These are phyloP conservation scores for Parapsyche elsis DNA, from an alignment of 1,140 invertebrate species.

Conservation along the genomic window DNA sequence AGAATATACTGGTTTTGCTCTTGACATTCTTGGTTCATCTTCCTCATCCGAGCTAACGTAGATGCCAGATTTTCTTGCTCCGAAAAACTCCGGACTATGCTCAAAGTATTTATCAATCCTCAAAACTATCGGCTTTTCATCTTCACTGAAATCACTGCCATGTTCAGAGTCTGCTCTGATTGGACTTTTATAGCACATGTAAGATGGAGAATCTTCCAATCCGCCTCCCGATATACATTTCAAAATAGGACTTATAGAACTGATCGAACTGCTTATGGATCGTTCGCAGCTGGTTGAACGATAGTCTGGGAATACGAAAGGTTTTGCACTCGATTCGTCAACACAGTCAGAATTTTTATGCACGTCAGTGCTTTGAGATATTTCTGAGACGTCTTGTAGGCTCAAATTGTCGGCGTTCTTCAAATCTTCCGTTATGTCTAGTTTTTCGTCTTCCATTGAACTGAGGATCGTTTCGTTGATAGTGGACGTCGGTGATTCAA, in stretches of 20 bases:
- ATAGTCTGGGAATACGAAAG: constrained; percentile 42
- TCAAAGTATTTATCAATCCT: constrained; percentile 69
- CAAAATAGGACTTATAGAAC: constrained; percentile 52
- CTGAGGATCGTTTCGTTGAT: background rate
- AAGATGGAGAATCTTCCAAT: constrained; percentile 48
- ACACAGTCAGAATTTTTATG: constrained; percentile 22
- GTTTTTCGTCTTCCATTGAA: background rate
- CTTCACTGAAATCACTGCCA: constrained; percentile 65
- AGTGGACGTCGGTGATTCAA: background rate
- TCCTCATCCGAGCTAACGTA: constrained; percentile 55
- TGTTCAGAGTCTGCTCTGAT: constrained; percentile 62
- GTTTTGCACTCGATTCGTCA: constrained; percentile 41
- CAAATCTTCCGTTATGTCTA: background rate
- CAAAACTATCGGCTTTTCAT: constrained; percentile 65
- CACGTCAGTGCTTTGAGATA: background rate
- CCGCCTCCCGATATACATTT: constrained; percentile 25
- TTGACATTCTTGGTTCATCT: constrained; percentile 36
- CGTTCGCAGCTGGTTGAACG: constrained; percentile 52
- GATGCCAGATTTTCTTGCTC: constrained; percentile 60
- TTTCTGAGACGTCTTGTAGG: constrained; percentile 5
- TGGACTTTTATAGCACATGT: constrained; percentile 62
- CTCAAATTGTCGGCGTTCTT: constrained; percentile 8
- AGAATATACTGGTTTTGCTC: constrained; percentile 22
- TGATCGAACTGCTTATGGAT: constrained; percentile 53
- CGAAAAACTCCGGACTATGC: constrained; percentile 68